A percentile compares a stretch with the other conserved stretches of the same genome.
These are phyloP conservation scores for Caenorhabditis macrosperma DNA, from an alignment of 2,888 invertebrate genomes.

Conservation along the genomic window DNA sequence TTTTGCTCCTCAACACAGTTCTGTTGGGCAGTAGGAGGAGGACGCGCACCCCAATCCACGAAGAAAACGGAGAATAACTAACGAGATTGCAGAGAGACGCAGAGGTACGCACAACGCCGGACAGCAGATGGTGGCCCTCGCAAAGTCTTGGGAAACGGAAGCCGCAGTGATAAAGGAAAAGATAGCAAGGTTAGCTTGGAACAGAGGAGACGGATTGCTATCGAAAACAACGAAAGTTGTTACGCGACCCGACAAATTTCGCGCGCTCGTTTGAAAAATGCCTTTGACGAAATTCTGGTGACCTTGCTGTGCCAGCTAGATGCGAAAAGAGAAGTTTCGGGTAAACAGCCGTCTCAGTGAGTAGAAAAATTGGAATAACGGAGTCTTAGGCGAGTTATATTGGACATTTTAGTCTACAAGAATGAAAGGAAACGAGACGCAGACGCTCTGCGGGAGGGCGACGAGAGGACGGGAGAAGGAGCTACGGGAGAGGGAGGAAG, in stretches of 20 bases:
- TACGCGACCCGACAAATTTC: too few relatives aligned
- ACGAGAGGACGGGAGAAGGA: neutral
- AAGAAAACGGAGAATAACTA: slow-evolving; percentile 3
- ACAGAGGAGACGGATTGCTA: neutral
- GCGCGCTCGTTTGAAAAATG: neutral
- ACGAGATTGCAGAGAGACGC: neutral
- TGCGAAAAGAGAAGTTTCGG: neutral
- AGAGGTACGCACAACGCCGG: slow-evolving; percentile 17
- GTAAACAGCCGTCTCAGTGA: neutral
- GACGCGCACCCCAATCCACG: slow-evolving; percentile 27
- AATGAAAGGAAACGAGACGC: neutral
- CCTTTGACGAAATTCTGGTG: too few relatives aligned
- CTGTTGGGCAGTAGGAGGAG: slow-evolving; percentile 29
- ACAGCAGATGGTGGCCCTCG: slow-evolving; percentile 28
- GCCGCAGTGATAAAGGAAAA: slow-evolving; percentile 8
- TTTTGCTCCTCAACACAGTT: slow-evolving; percentile 29
- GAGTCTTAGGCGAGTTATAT: neutral
- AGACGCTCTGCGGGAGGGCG: neutral
- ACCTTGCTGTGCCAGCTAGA: neutral
- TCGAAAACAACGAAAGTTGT: neutral
- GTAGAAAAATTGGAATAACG: neutral
- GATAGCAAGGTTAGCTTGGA: neutral
- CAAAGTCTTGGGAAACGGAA: neutral
- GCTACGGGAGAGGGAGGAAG: too few relatives aligned
- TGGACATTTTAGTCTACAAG: neutral